Base-by-base conservation (phyloP, 2,888 invertebrate genomes). In the Ormyrus pomaceus region DNA sequence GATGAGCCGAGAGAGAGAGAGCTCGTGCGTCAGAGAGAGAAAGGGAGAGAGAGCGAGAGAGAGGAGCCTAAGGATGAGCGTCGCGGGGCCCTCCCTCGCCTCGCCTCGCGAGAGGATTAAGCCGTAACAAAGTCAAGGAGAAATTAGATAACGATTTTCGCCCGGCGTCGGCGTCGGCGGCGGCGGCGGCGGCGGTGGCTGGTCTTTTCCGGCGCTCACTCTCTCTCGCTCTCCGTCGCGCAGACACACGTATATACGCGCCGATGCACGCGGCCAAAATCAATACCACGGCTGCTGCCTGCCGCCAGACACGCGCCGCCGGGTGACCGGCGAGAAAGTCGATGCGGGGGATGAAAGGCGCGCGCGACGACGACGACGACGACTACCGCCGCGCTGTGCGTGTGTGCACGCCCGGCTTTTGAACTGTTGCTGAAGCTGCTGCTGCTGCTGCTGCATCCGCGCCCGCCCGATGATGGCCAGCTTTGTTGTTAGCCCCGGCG, bases 261-360 rank as follows among this genome's bases (percentile, higher is more conserved):
- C 65, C 74, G 72, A 75, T 80, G 75, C 71, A 82, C 84, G 83
- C 83, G 84, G 84, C 81, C 81, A 82, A 85, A 85, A 85, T 85
- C 85, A 84, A 84, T 85, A 84, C 83, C 80, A 83, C 81, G 77
- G 64, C 56, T 34, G 64, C 70, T n/a, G 61, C 62, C 61, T 48
- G 19, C 6, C 10, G 51, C 6, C 46, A 46, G 8, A n/a, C 10
- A 48, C 51, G 56, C 74, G 66, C n/a, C 55, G 74, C 55, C 72
- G 72, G 55, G 55, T 34, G 68, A 19, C n/a, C 51, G 19, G 13
- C 51, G 51, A 51, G 50, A 5, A 13, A n/a, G 65, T 19, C 50
- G 51, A n/a, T 65, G 69, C 34, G 34, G 34, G 34, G 34, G 34
- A 34, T 34, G 34, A 34, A 34, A 34, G 34, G 34, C 34, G 34